Evolutionary conservation across 2,113 vertebrate genomes (phyloP), one percentile per base, ranked within the genome.

Genomic region (Eptesicus fuscus): DNA sequence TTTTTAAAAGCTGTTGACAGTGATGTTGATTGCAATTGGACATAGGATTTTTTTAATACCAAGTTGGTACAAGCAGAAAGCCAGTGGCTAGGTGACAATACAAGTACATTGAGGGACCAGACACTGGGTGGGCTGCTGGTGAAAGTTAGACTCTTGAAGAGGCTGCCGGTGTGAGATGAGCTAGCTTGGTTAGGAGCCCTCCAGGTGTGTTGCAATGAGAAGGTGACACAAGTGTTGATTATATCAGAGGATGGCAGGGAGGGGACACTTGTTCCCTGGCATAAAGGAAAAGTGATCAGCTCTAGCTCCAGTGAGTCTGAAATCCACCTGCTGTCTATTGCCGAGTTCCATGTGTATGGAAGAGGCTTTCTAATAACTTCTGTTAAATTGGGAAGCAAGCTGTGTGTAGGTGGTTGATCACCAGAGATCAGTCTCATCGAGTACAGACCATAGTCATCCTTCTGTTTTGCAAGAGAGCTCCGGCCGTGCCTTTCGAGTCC

Each of bases 401-500:
- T 25, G 10, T 28, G 40, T n/a, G 28, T 30, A 12, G 20, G 32
- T 7, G 1, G 6, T 1, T 3, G n/a, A 28, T 9, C 53, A 0
- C 32, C 7, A 8, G 63, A 70, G 32, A 32, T n/a, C 42, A 17
- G 22, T 10, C 13, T 20, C 2, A 0, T 35, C 0, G 0, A 25
- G 30, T 0, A 0, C 2, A 17, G 49, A 20, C 9, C 17, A 25
- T 0, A 6, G 82, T 14, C 53, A 3, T 10, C 44, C 30, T 44
- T 10, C 11, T 11, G n/a, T 67, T 23, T 47, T 9, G 30, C 0
- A 2, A 76, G 56, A 47, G n/a, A 16, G 44, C 69, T n/a, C 17
- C 3, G 3, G 44, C n/a, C 20, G 18, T n/a, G 37, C 35, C 5
- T 4, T 47, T 25, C 0, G 0, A 0, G 22, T 20, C 37, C 74